phyloP scores from a whole-genome alignment of 2,888 invertebrate genomes.

The Spodoptera picta region DNA sequence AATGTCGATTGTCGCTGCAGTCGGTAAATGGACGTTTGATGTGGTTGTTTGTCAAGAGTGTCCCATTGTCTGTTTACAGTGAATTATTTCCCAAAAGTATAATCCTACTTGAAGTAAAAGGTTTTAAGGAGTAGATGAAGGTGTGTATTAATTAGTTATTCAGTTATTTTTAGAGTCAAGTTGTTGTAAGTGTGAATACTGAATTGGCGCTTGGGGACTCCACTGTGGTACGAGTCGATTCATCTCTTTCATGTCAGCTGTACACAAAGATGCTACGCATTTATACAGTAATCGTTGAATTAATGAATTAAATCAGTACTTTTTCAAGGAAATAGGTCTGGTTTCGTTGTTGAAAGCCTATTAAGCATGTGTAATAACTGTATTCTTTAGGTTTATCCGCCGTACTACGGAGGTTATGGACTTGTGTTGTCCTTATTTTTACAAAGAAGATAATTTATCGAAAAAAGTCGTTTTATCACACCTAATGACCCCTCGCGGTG shows the following conservation, averaged over 20 bases:
- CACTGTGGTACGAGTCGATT: conserved; percentile 77
- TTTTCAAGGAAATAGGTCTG: conserved; percentile 66
- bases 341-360: conserved; percentile 59
- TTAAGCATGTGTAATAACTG: conserved; percentile 65
- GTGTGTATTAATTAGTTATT: conserved; percentile 72
- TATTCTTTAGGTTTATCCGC: conserved; percentile 81
- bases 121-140: conserved; percentile 91
- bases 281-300: conserved; percentile 70
- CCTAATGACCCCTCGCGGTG: conserved; percentile 83
- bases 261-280: conserved; percentile 88
- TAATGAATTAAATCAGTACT: conserved; percentile 84
- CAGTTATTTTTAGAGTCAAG: conserved; percentile 58
- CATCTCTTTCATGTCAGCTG: conserved; percentile 87
- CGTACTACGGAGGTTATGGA: conserved; percentile 86
- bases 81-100: conserved; percentile 81
- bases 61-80: conserved; percentile 90
- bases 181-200: conserved; percentile 55
- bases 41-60: conserved; percentile 90
- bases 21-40: conserved; percentile 91
- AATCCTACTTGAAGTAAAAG: conserved; percentile 84
- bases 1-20: conserved; percentile 86
- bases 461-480: conserved; percentile 77
- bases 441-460: conserved; percentile 79
- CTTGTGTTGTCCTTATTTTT: conserved; percentile 81
- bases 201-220: conserved; percentile 81